Percentiles rank a stretch among this genome's conserved stretches.
phyloP scores from a whole-genome alignment of 2,797 vertebrate species.

The Eurystomus glaucurus region DNA sequence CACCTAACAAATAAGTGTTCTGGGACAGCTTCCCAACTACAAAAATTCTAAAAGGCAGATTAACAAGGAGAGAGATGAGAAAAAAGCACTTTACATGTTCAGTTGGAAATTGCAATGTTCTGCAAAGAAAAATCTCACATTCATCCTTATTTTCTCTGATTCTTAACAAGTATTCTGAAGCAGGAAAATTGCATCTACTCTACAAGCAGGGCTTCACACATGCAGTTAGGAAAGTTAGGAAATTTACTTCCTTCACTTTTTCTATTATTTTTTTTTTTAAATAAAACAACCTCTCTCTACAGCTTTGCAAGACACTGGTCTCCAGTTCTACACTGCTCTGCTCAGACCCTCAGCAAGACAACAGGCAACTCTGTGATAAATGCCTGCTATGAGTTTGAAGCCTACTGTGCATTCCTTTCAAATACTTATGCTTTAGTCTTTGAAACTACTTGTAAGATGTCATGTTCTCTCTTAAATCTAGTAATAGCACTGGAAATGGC shows the following conservation, averaged over 20 bases:
- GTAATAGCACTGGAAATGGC: background rate
- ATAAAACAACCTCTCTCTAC: background rate
- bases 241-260: background rate
- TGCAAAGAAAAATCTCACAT: background rate
- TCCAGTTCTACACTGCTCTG: background rate
- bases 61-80: fast-evolving
- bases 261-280: no score
- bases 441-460: background rate
- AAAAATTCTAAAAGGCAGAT: background rate
- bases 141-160: background rate
- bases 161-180: background rate
- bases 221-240: background rate
- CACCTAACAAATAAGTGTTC: background rate
- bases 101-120: background rate
- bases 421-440: background rate
- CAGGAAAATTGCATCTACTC: background rate
- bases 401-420: background rate
- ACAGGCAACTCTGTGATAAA: background rate
- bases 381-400: background rate
- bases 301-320: background rate
- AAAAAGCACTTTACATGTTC: background rate
- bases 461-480: background rate
- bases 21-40: background rate
- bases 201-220: background rate
- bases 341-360: background rate